Evolutionary conservation across 2,797 vertebrate species (phyloP), one percentile per base, ranked within the genome.

Genomic region (Threskiornis aethiopicus): DNA sequence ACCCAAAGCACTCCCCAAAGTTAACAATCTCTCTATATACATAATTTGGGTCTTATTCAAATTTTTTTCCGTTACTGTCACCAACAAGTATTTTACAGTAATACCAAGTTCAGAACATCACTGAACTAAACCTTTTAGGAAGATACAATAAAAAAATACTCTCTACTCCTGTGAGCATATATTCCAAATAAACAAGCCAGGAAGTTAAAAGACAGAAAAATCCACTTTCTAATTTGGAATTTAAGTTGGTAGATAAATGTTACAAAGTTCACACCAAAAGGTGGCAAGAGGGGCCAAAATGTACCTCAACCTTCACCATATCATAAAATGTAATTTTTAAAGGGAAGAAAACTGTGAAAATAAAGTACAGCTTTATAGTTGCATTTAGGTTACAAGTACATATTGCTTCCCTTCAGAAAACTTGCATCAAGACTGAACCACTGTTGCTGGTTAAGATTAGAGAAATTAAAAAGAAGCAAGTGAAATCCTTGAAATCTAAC

Each of bases 401-500:
- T 52, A n/a, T 14, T 1, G 0, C 13, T 77, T 90, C 28, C 52
- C 47, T 80, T 71, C 57, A 80, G 42, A 81, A 95, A 91, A 62
- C 9, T 37, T 89, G n/a, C 33, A 87, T 52, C 20, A 28, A 65
- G 51, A 24, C 62, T 46, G 31, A 82, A 41, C 4, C 20, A 39
- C 13, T 26, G 6, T 16, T 66, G 16, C 29, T 79, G 16, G 17
- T 51, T 70, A 62, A 47, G n/a, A 58, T 69, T 47, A 70, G 0
- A 92, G 58, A 81, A 92, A 90, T 76, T 80, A 94, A 79, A 90
- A 3, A 66, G 35, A 62, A 82, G 21, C 19, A 47, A 72, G 14
- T 26, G 10, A 76, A 86, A 69, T 84, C 11, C 16, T 65, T 87
- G n/a, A 69, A 82, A 84, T 10, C 13, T 22, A 72, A 72, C 18